Conservation (phyloP, 2,113 vertebrate species). For the Cyphomyrus discorhynchus region DNA sequence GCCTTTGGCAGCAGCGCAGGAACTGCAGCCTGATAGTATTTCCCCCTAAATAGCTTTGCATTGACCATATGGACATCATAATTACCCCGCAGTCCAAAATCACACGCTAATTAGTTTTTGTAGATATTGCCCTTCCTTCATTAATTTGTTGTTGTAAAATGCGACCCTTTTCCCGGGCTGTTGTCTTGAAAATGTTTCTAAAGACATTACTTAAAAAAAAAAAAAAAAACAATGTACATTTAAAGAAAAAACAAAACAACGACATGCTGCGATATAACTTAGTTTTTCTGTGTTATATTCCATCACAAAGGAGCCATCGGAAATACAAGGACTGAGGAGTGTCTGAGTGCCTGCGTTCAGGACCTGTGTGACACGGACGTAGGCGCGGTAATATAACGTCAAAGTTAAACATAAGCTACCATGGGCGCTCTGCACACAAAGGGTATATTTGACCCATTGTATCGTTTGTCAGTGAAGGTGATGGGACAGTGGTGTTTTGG, state of each 20-base stretch:
- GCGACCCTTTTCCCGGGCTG: neutral
- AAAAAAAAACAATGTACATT: neutral
- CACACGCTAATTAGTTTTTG: constrained; percentile 25
- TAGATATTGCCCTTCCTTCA: constrained; percentile 21
- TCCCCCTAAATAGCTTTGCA: constrained; percentile 49
- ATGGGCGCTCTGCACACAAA: neutral
- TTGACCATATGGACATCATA: constrained; percentile 68
- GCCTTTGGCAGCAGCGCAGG: constrained; percentile 54
- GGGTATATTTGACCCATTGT: neutral
- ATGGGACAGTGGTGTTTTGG: neutral
- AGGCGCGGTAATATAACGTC: neutral
- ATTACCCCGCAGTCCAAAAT: constrained; percentile 26
- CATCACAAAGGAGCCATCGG: neutral
- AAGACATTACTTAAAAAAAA: neutral
- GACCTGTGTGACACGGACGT: neutral
- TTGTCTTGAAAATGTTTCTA: neutral
- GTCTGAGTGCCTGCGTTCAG: neutral
- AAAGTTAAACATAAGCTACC: neutral
- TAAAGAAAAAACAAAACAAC: no score
- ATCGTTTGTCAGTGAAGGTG: neutral
- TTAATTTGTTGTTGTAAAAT: constrained; percentile 15
- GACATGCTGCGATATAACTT: neutral
- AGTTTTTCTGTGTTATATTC: neutral
- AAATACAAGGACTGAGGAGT: neutral
- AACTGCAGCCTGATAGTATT: constrained; percentile 46